Base-by-base conservation (phyloP, 1,140 invertebrate genomes). In the Neodiprion virginianus region DNA sequence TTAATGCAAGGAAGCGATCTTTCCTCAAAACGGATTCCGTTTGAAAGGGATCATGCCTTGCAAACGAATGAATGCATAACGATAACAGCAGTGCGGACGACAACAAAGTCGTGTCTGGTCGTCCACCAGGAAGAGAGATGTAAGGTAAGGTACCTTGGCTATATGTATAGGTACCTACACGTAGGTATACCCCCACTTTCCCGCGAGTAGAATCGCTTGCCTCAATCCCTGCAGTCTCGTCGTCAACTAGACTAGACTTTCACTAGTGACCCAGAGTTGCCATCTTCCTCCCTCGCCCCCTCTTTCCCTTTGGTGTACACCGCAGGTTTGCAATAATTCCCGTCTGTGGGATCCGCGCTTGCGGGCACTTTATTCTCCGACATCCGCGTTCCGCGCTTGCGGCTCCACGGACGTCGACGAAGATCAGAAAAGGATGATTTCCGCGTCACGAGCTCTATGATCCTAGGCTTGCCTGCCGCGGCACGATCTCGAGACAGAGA, bases 231-330 rank as follows among this genome's bases (percentile, higher is more conserved):
- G 77, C 79, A 76, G 68, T 28, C 77, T 74, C 73, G 72, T 49
- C 70, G 76, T 76, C 76, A 72, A 49, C 71, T 80, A 76, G 80
- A 78, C 76, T 78, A 82, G 79, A 84, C 83, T 84, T 84, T 84
- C 83, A 84, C 83, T 82, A 80, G 77, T 84, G 83, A 83, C 83
- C 83, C 79, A 84, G 82, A 83, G 80, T 81, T 79, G 78, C 82
- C 79, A 5, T 74, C 77, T 77, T 81, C 77, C 76, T 75, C 73
- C 77, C 74, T 70, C 75, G 73, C 76, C 75, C 23, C 11, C 0
- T 23, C 21, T 23, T 23, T 12, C 21, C 47, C 5, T 69, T 12
- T 28, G 47, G 7, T 12, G 21, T 21, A 11, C 7, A 69, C 21
- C 7, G 67, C 40, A 69, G 14, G 67, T 5, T 14, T 65, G 7